Conservation (phyloP, 53 echinoderm and acorn worm species). For the Luidia sarsii region DNA sequence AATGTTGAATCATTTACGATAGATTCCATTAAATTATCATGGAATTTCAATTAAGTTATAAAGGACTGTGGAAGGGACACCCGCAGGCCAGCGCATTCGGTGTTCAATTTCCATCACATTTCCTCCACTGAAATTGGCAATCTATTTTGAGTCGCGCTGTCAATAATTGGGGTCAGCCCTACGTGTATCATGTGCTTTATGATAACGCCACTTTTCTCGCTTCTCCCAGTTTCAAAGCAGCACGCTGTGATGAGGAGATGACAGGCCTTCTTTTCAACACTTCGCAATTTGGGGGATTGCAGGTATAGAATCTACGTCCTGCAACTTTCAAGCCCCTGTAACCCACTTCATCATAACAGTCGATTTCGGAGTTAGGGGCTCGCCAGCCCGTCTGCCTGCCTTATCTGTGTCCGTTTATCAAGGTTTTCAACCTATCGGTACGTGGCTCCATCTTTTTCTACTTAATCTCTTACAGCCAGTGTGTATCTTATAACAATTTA, state of each 20-base stretch:
- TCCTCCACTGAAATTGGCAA: conserved; percentile 55
- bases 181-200: conserved; percentile 51
- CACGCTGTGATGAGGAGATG: conserved; percentile 22
- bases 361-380: background rate
- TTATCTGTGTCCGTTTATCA: background rate
- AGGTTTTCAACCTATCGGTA: background rate
- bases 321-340: conserved; percentile 37
- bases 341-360: conserved; percentile 28
- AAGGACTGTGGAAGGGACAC: conserved; percentile 45
- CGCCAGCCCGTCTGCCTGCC: background rate
- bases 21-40: conserved; percentile 58
- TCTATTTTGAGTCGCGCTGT: conserved; percentile 57
- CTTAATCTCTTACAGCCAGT: no score
- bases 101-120: conserved; percentile 57
- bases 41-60: conserved; percentile 58
- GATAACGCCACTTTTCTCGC: conserved; percentile 29
- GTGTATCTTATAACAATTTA: no score
- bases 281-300: conserved; percentile 40
- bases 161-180: conserved; percentile 52
- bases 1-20: conserved; percentile 58
- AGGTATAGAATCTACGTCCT: conserved; percentile 11
- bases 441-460: background rate
- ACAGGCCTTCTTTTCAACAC: conserved; percentile 42
- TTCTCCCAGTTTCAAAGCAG: conserved; percentile 26
- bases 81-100: conserved; percentile 49